Conservation (phyloP, 1,140 invertebrate genomes). For the Apis dorsata region DNA sequence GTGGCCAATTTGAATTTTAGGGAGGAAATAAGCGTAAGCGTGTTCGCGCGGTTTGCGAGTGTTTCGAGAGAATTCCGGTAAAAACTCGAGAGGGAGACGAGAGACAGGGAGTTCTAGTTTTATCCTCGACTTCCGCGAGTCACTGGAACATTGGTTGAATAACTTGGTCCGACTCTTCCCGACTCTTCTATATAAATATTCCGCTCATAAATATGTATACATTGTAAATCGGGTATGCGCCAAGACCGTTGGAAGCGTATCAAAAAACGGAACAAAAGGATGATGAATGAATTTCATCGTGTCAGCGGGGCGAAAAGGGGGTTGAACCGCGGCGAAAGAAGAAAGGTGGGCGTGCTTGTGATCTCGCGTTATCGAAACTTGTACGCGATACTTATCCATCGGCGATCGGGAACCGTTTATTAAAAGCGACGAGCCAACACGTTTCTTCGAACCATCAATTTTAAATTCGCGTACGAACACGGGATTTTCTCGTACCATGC, state of each 20-base stretch:
- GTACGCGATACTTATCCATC: neutral
- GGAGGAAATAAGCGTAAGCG: neutral
- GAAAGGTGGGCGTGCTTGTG: neutral
- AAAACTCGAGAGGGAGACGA: neutral
- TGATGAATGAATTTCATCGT: slow-evolving; percentile 27
- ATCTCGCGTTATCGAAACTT: neutral
- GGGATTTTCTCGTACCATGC: slow-evolving; percentile 1
- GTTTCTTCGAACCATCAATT: slow-evolving; percentile 11
- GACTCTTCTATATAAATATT: slow-evolving; percentile 6
- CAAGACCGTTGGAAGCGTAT: slow-evolving; percentile 6
- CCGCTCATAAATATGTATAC: slow-evolving; percentile 30
- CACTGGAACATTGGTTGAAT: slow-evolving; percentile 30
- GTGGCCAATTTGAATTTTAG: slow-evolving; percentile 18
- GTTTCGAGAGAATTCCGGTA: neutral
- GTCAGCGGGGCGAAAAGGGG: neutral
- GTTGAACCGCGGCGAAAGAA: neutral
- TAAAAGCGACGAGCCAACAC: slow-evolving; percentile 24
- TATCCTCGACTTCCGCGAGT: slow-evolving; percentile 20
- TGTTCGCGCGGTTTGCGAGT: neutral
- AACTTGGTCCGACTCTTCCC: neutral
- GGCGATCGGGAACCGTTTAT: slow-evolving; percentile 7
- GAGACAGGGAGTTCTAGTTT: slow-evolving; percentile 16
- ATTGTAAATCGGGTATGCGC: slow-evolving; percentile 23
- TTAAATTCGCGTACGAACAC: slow-evolving; percentile 1
- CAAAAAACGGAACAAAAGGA: slow-evolving; percentile 11